These are phyloP conservation scores for Mormyrus iriodes DNA, from an alignment of 2,113 vertebrate genomes.

Conservation along the genomic window DNA sequence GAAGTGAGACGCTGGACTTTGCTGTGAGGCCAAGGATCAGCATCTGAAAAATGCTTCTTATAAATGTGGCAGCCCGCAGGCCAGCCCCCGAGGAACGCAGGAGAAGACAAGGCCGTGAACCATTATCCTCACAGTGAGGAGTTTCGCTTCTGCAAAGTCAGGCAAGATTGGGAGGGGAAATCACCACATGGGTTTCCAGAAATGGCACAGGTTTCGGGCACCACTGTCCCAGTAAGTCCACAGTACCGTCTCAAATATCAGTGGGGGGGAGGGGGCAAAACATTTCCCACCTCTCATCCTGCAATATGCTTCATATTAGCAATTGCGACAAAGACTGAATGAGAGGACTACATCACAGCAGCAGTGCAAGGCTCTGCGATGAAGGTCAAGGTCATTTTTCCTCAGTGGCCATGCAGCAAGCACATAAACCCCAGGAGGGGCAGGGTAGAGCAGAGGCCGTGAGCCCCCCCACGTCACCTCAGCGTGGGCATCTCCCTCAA, in stretches of 20 bases:
- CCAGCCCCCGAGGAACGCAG: neutral
- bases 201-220: neutral
- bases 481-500: neutral
- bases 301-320: neutral
- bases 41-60: neutral
- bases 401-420: neutral
- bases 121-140: neutral
- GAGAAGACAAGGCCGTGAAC: neutral
- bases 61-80: neutral
- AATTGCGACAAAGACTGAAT: neutral
- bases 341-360: neutral
- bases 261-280: too few species aligned
- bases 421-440: neutral
- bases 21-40: neutral
- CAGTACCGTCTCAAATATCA: too few species aligned
- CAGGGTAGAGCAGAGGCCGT: neutral
- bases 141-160: neutral
- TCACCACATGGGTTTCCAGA: neutral
- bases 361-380: neutral
- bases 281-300: too few species aligned
- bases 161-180: neutral
- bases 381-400: neutral
- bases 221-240: neutral
- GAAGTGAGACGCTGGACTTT: neutral
- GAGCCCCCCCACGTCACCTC: neutral